Evolutionary conservation across 2,888 invertebrate species (phyloP).

Genomic region (Drosophila antonietae): DNA sequence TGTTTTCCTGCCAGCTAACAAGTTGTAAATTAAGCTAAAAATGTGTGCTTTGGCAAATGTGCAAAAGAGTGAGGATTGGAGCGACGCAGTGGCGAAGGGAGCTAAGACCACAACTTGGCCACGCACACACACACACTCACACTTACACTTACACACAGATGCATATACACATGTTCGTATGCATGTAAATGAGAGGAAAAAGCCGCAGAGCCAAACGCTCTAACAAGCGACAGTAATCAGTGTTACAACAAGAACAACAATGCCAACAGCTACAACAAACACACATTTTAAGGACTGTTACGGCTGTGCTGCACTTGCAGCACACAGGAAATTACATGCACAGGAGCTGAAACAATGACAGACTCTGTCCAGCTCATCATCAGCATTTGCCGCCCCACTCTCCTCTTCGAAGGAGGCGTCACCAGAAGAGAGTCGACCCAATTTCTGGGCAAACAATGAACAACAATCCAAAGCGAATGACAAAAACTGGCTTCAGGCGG

Average conservation of each 20-base stretch:
- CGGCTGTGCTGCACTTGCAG: conserved; percentile 29
- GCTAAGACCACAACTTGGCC: conserved; percentile 42
- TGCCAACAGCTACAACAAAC: conserved; percentile 28
- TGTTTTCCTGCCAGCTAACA: conserved; percentile 73
- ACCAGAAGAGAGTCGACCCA: conserved; percentile 63
- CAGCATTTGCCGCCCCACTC: conserved; percentile 21
- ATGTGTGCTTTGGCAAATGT: conserved; percentile 71
- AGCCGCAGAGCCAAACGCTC: conserved; percentile 74
- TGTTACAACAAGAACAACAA: conserved; percentile 45
- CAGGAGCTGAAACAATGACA: conserved; percentile 68
- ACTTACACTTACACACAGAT: conserved; percentile 4
- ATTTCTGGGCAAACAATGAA: conserved; percentile 67
- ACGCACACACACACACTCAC: conserved; percentile 13
- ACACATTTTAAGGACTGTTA: conserved; percentile 28
- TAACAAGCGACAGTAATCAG: conserved; percentile 75
- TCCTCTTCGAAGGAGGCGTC: conserved; percentile 12
- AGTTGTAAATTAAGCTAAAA: conserved; percentile 77
- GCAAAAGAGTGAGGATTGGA: conserved; percentile 40
- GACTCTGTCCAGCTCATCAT: conserved; percentile 59
- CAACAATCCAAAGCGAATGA: not conserved
- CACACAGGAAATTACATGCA: conserved; percentile 68
- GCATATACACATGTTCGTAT: conserved; percentile 7
- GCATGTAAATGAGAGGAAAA: conserved; percentile 62
- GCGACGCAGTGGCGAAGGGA: not conserved
- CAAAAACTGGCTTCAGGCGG: conserved; percentile 39